These are phyloP conservation scores for Alitta virens DNA, from an alignment of 2,888 invertebrate species.

Conservation along the genomic window DNA sequence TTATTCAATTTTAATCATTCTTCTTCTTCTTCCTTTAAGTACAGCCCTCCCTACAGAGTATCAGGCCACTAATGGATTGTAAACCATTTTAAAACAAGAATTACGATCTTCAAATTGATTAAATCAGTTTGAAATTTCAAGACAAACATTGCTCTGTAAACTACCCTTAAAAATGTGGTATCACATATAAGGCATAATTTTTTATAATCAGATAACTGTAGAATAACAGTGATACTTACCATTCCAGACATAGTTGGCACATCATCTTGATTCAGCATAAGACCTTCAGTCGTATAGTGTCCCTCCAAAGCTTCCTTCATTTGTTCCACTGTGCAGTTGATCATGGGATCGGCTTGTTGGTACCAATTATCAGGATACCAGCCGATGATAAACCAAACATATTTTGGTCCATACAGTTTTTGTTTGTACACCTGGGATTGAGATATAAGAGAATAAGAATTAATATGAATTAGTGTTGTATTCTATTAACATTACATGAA, in stretches of 20 bases:
- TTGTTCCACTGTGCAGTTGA: slow-evolving; percentile 88
- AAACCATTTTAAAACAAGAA: too few relatives aligned
- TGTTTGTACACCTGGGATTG: slow-evolving; percentile 71
- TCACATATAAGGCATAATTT: too few relatives aligned
- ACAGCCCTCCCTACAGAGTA: too few relatives aligned
- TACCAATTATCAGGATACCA: slow-evolving; percentile 98
- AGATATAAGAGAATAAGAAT: background rate
- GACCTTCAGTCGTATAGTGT: slow-evolving; percentile 95
- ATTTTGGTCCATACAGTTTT: slow-evolving; percentile 87
- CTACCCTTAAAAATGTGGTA: too few relatives aligned
- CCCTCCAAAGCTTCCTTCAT: slow-evolving; percentile 95
- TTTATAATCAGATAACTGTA: too few relatives aligned
- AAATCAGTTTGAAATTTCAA: too few relatives aligned
- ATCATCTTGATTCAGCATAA: slow-evolving; percentile 97
- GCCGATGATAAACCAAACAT: slow-evolving; percentile 99
- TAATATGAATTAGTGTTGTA: too few relatives aligned
- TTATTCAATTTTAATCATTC: too few relatives aligned
- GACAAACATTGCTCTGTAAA: too few relatives aligned
- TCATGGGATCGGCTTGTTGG: slow-evolving; percentile 19
- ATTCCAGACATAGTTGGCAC: slow-evolving; percentile 83
- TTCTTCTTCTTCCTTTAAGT: too few relatives aligned
- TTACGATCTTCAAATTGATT: too few relatives aligned
- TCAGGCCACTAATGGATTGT: too few relatives aligned
- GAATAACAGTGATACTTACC: slow-evolving; percentile 58
- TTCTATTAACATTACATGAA: background rate